Evolutionary conservation across 2,113 vertebrate genomes (phyloP), one percentile per base, ranked within the genome.

Genomic region (Porphyrio hochstetteri): DNA sequence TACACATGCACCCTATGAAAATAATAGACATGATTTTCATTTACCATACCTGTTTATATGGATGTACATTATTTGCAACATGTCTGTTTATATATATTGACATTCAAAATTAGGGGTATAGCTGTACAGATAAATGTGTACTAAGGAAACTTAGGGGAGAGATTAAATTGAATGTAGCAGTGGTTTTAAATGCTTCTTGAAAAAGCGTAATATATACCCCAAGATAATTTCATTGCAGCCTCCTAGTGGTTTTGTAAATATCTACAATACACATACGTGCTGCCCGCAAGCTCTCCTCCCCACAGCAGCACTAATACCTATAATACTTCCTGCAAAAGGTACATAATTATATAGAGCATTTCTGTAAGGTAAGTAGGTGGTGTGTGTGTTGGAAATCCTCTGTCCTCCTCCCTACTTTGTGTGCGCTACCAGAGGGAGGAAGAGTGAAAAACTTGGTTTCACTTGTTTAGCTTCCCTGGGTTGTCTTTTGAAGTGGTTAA

Each of bases 211-310:
- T 87, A 19, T 85, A 44, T 76, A 84, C 74, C 28, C 80, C 92
- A 57, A n/a, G 77, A 68, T 82, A 50, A 93, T 92, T 90, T 95
- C 64, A 60, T 76, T 89, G 81, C 80, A 89, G 92, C 82, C 80
- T 95, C 86, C 82, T 92, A 78, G 77, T 93, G 93, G 61, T 74
- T 91, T 96, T 91, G 35, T 84, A 78, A 94, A 74, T 93, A 90
- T 64, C 80, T 82, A 71, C 95, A 93, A 28, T 52, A 56, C 46
- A 40, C 0, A 2, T 86, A 21, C 31, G 44, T 1, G 6, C 85
- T 94, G 69, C 85, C 93, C 80, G 75, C 78, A 59, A 71, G 64
- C 86, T 83, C 57, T 95, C 76, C 88, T 95, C 71, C 79, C 74
- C 64, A 31, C 76, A 92, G 69, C 90, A 90, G 57, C 55, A 40